Conservation (phyloP, 2,888 invertebrate genomes). For the Drosophila siamana region DNA sequence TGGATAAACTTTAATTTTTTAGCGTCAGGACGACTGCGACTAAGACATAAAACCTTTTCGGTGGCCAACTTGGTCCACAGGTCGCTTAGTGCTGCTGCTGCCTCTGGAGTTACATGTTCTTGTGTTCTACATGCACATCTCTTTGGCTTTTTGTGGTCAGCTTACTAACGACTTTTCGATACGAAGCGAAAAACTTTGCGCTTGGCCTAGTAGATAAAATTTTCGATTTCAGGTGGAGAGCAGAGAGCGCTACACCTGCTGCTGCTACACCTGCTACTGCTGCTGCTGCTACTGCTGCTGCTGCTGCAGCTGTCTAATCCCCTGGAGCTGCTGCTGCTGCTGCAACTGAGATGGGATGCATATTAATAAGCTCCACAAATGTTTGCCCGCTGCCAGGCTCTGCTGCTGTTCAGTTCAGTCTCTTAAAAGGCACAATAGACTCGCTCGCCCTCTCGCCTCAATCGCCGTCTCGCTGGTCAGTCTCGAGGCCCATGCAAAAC, state of each 20-base stretch:
- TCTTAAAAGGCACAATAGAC: slow-evolving; percentile 71
- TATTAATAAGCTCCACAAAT: slow-evolving; percentile 76
- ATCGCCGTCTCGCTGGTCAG: not conserved
- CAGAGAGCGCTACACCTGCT: slow-evolving; percentile 24
- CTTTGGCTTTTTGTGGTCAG: slow-evolving; percentile 64
- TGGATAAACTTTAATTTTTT: slow-evolving; percentile 59
- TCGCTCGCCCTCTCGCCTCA: slow-evolving; percentile 13
- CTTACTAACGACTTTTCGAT: slow-evolving; percentile 79
- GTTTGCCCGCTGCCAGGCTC: slow-evolving; percentile 63
- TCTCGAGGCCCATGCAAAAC: slow-evolving; percentile 36
- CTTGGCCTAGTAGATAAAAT: slow-evolving; percentile 71
- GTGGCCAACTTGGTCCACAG: slow-evolving; percentile 31
- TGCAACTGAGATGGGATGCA: slow-evolving; percentile 52
- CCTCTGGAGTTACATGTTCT: not conserved
- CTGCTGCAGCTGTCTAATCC: too few species aligned
- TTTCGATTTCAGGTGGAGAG: slow-evolving; percentile 49
- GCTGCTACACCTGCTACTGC: too few species aligned
- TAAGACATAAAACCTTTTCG: slow-evolving; percentile 44
- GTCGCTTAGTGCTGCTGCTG: not conserved
- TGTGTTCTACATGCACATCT: slow-evolving; percentile 25
- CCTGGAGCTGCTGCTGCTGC: too few species aligned
- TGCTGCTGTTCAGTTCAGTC: slow-evolving; percentile 57
- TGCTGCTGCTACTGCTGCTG: too few species aligned
- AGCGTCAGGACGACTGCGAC: slow-evolving; percentile 46
- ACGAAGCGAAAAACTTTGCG: slow-evolving; percentile 62